Conservation (phyloP, 2,888 invertebrate genomes). For the Ochropleura leucogaster region DNA sequence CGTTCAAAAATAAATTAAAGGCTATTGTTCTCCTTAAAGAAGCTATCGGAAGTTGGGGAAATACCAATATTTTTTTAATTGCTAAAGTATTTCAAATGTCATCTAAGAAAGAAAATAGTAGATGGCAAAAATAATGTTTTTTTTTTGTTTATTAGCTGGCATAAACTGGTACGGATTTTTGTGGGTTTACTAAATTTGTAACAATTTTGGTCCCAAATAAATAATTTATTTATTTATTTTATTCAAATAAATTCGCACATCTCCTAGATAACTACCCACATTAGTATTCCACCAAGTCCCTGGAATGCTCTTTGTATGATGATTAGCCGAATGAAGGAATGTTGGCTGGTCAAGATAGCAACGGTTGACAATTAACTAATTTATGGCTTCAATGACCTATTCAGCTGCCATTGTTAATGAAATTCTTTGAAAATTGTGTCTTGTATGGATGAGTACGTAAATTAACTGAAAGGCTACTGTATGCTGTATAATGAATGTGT, state of each 20-base stretch:
- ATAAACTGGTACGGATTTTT: too few species aligned
- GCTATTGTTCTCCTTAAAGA: too few species aligned
- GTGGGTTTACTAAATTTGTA: too few species aligned
- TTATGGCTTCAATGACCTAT: conserved; percentile 26
- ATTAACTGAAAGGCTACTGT: background rate
- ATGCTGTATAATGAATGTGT: background rate
- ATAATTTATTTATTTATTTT: too few species aligned
- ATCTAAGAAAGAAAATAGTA: too few species aligned
- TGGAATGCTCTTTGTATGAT: conserved; percentile 60
- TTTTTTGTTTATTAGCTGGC: too few species aligned
- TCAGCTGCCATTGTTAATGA: background rate
- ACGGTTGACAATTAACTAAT: conserved; percentile 46
- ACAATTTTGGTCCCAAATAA: too few species aligned
- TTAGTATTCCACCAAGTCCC: conserved; percentile 39
- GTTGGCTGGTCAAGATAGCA: conserved; percentile 30
- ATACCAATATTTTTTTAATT: too few species aligned
- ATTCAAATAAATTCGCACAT: conserved; percentile 32
- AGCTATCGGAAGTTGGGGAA: too few species aligned
- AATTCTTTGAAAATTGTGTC: background rate
- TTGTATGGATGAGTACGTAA: background rate
- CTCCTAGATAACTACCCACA: conserved; percentile 25
- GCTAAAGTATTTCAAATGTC: too few species aligned
- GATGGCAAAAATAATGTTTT: too few species aligned
- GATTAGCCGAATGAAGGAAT: conserved; percentile 56
- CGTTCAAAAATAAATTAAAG: too few species aligned